These are phyloP conservation scores for Bathybates hornii DNA, from an alignment of 2,113 vertebrate genomes.

Conservation along the genomic window DNA sequence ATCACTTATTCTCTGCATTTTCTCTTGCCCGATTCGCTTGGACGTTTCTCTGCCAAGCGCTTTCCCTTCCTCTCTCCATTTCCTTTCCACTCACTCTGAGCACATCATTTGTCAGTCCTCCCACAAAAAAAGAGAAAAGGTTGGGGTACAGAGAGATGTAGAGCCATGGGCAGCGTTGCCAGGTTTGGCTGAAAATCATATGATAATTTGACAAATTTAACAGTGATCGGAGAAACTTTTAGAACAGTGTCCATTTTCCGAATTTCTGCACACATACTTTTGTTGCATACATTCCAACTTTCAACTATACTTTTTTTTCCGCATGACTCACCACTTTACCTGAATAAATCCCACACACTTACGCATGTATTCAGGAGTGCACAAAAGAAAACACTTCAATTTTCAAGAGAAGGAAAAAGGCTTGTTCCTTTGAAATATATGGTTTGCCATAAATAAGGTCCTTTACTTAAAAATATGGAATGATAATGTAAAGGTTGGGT, in stretches of 20 bases:
- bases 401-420: background rate
- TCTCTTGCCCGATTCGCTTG: slow-evolving; percentile 27
- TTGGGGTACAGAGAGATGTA: background rate
- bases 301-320: background rate
- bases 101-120: slow-evolving; percentile 20
- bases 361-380: background rate
- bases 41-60: slow-evolving; percentile 28
- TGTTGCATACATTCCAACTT: background rate
- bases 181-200: slow-evolving; percentile 1
- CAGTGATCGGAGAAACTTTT: background rate
- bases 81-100: slow-evolving; percentile 26
- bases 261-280: background rate
- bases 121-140: background rate
- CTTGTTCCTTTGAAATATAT: background rate
- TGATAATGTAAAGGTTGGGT: background rate
- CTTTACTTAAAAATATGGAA: background rate
- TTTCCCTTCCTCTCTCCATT: slow-evolving; percentile 33
- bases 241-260: background rate
- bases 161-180: background rate
- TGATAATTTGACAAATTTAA: slow-evolving; percentile 3
- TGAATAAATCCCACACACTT: background rate
- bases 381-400: background rate
- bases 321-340: background rate
- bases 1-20: slow-evolving; percentile 26
- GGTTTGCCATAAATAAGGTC: background rate